Conservation (phyloP, 2,888 invertebrate genomes). For the Rhopalosiphum nymphaeae region DNA sequence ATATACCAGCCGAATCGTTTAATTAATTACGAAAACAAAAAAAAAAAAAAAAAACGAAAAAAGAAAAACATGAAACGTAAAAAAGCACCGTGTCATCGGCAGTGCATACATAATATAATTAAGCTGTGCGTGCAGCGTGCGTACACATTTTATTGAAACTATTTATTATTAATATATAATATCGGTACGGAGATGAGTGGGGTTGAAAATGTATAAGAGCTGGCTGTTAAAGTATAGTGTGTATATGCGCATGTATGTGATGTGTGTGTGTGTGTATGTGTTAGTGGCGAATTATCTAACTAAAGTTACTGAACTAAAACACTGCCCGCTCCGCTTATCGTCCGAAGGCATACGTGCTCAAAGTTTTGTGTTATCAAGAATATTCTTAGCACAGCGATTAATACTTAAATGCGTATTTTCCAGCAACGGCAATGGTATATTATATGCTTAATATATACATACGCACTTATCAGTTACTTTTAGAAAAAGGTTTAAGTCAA, state of each 20-base stretch:
- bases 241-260: neutral
- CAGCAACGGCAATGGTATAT: neutral
- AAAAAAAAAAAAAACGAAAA: neutral
- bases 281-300: neutral
- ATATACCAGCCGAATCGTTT: neutral
- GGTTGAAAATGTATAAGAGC: neutral
- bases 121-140: neutral
- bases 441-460: neutral
- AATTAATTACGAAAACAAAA: neutral
- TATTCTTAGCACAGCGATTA: conserved; percentile 14
- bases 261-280: neutral
- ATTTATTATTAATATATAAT: neutral
- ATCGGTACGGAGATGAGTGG: neutral
- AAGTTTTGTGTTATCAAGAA: neutral
- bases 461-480: neutral
- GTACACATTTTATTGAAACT: neutral
- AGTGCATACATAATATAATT: neutral
- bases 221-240: neutral
- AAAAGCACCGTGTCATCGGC: neutral
- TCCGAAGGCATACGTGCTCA: neutral
- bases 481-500: neutral
- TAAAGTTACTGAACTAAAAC: neutral
- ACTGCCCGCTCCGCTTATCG: neutral
- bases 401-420: neutral
- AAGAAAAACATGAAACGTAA: neutral